Evolutionary conservation across 2,888 invertebrate species (phyloP), one percentile per base, ranked within the genome.

Genomic region (Xanthia icteritia): DNA sequence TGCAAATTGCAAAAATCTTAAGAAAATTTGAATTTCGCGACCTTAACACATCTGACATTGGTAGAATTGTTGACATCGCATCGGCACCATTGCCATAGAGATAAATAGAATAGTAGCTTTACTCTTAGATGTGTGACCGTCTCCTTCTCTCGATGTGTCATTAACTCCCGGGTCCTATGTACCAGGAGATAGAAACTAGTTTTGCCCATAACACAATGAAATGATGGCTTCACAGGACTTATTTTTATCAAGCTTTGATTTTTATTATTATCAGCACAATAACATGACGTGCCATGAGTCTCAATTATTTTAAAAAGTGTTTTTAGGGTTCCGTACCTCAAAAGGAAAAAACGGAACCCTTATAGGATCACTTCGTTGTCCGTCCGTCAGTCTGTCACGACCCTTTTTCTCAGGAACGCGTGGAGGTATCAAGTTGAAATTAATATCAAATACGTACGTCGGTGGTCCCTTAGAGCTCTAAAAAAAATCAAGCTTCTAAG

Each of bases 251-350:
- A 39, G 36, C 58, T 82, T 54, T 54, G 58, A 76, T 51, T 81
- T 81, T 39, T 73, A 31, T 76, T 36, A 45, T 66, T 76, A 65
- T 42, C 78, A 79, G 76, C 76, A 79, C 79, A 79, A 82, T 61
- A 65, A n/a, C 42, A 76, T 79, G 82, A 76, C 77, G 51, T 66
- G 82, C 15, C 60, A 27, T 54, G 45, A 31, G 1, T 39, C 36
- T 81, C 36, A 2, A 36, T 65, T 82, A 76, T 54, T 82, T 79
- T 60, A 60, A 45, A 51, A 76, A 60, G 65, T 56, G 9, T 3
- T 51, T 15, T 67, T 48, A 1, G 42, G 42, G 42, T 42, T 42
- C 42, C 11, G 42, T 42, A 42, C 42, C 42, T 31, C 31, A 31
- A 31, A 31, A 31, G 31, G 31, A 31, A 31, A 1, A 31, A 31